phyloP scores from a whole-genome alignment of 2,113 vertebrate genomes.

The Etheostoma cragini region DNA sequence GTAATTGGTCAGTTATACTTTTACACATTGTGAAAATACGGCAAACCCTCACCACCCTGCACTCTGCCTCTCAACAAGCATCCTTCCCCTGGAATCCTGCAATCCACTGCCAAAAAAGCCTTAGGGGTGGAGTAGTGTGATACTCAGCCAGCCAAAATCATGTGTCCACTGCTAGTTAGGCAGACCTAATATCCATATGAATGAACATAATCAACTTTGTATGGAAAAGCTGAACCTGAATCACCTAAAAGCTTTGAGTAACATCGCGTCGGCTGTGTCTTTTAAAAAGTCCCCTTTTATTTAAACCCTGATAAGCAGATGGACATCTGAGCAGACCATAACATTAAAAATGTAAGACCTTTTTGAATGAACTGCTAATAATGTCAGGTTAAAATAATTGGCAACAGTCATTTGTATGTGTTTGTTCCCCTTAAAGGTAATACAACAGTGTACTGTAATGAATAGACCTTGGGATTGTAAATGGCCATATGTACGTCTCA shows the following conservation, averaged over 20 bases:
- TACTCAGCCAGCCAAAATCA: conserved; percentile 53
- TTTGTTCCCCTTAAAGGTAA: background rate
- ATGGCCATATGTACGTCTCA: background rate
- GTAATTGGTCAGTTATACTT: conserved; percentile 57
- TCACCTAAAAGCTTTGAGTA: conserved; percentile 13
- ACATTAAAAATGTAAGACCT: background rate
- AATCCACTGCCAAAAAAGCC: conserved; percentile 66
- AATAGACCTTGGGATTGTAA: background rate
- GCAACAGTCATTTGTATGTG: no score
- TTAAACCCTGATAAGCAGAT: conserved; percentile 17
- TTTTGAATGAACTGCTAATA: background rate
- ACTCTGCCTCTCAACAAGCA: conserved; percentile 75
- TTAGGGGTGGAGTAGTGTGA: conserved; percentile 55
- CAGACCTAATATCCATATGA: conserved; percentile 43
- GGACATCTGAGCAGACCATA: conserved; percentile 24
- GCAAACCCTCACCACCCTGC: conserved; percentile 57
- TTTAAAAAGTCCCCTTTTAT: background rate
- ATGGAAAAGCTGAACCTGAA: conserved; percentile 11
- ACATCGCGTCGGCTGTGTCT: conserved; percentile 6
- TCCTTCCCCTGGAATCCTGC: conserved; percentile 63
- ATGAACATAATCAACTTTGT: conserved; percentile 17
- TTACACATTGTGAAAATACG: conserved; percentile 51
- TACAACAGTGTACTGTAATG: background rate
- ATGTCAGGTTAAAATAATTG: background rate
- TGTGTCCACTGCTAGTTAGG: conserved; percentile 60